Base-by-base conservation (phyloP, 2,888 invertebrate species). In the Erebia palarica region DNA sequence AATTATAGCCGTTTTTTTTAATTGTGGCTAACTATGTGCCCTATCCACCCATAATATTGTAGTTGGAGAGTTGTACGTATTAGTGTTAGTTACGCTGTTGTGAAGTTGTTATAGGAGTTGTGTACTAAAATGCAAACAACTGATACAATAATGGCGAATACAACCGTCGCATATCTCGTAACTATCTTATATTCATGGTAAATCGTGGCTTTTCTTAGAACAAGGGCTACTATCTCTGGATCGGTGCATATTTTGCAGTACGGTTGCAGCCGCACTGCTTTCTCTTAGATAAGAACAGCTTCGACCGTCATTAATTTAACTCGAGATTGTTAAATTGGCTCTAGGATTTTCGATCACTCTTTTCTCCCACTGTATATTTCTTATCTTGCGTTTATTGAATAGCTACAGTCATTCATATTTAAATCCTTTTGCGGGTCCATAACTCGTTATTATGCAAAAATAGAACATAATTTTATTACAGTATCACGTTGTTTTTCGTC, bases 241-340 rank as follows among this genome's bases (percentile, higher is more conserved):
- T 82, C 82, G 80, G 80, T 81, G 80, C 80, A 79, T 80, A 79
- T 81, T 84, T 83, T 76, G 81, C 81, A 81, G 79, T 77, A 74
- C 72, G 74, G 73, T 71, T 74, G 76, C 74, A 74, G 73, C 79
- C 70, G 78, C 76, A 80, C 81, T 82, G 88, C 89, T 90, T 89
- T 91, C 89, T 88, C 89, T 82, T 75, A 83, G 90, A 91, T 91
- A 91, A 91, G 86, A 49, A 83, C 75, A 76, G 84, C 86, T 88
- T 90, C 86, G 85, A 84, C 84, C 84, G 81, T 81, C 89, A 91
- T 91, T 92, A 89, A 90, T 88, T 87, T 77, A 81, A 84, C 78
- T 78, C 86, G 86, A 88, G 82, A 84, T 86, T 88, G 86, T 87
- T 88, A 86, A 88, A 88, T 89, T 88, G 87, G 88, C 88, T 85